A percentile compares a stretch with the other conserved stretches of the same genome.
Evolutionary conservation across 2,797 vertebrate genomes (phyloP).

Genomic region (Phyllotis vaccarum): DNA sequence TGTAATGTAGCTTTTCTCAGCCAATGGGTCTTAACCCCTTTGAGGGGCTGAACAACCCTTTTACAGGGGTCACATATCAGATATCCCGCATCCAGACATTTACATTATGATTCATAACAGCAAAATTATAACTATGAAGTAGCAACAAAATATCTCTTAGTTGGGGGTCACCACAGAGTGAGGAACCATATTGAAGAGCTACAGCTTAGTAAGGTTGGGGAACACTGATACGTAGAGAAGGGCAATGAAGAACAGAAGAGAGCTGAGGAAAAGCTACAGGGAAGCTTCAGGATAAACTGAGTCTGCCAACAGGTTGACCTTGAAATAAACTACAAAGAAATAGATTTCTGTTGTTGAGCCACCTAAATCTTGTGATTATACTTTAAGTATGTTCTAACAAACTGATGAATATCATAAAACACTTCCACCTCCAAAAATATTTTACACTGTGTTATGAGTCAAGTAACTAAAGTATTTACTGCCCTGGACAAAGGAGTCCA

Average conservation of each 20-base stretch:
- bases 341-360: neutral
- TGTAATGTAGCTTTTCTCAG: neutral
- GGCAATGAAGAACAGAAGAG: neutral
- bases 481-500: no score
- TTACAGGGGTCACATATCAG: no score
- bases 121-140: neutral
- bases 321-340: neutral
- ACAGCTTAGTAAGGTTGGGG: neutral
- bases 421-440: neutral
- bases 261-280: neutral
- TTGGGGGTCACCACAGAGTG: no score
- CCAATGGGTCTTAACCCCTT: no score
- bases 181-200: neutral
- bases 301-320: neutral
- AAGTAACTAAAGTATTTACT: neutral
- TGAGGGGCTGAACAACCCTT: no score
- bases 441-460: neutral
- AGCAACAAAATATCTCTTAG: neutral
- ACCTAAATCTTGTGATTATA: neutral
- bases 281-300: neutral
- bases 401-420: neutral
- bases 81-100: neutral
- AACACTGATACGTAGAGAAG: neutral
- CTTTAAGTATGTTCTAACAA: neutral
- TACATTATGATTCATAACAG: neutral